Evolutionary conservation across 2,888 invertebrate genomes (phyloP), one percentile per base, ranked within the genome.

Genomic region (Agrotis exclamationis): DNA sequence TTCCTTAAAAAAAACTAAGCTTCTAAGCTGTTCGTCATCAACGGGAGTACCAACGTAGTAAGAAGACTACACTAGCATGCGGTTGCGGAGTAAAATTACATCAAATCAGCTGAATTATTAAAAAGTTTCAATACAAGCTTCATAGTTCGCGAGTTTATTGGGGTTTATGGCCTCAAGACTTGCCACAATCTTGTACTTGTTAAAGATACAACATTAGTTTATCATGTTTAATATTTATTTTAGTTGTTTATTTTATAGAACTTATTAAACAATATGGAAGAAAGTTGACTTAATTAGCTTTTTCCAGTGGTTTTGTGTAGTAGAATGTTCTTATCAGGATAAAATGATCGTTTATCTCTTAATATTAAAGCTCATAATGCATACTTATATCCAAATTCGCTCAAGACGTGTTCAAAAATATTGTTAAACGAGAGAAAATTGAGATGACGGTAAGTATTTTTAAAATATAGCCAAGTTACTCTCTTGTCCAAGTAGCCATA

Each of bases 21-120:
- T 57, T 79, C 68, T 24, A 89, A 88, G 67, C 44, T 72, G 18
- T 3, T 18, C 5, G 39, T 63, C 85, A 74, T 70, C 82, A 87
- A 80, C 71, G 70, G 18, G 76, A 91, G 65, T 86, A 77, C 18
- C 60, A 39, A 56, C 22, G 70, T 77, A 20, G 79, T 86, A 85
- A 86, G 82, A 80, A 77, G 68, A 84, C 89, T 89, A 88, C 85
- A 88, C 89, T 88, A 88, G 88, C 89, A 87, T 91, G 93, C 84
- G 92, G 94, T 91, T 91, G 87, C 89, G 86, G 86, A 89, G 91
- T 88, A 91, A 94, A 94, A 94, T 94, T 94, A 93, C 92, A 93
- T 92, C 88, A 89, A 92, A 93, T 93, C 89, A 88, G 75, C 82
- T 94, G 93, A 94, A 95, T 95, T 93, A 95, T 95, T 94, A 88